Percentiles rank a stretch among this genome's conserved stretches.
phyloP scores from a whole-genome alignment of 2,888 invertebrate species.

The Tenthredo notha region DNA sequence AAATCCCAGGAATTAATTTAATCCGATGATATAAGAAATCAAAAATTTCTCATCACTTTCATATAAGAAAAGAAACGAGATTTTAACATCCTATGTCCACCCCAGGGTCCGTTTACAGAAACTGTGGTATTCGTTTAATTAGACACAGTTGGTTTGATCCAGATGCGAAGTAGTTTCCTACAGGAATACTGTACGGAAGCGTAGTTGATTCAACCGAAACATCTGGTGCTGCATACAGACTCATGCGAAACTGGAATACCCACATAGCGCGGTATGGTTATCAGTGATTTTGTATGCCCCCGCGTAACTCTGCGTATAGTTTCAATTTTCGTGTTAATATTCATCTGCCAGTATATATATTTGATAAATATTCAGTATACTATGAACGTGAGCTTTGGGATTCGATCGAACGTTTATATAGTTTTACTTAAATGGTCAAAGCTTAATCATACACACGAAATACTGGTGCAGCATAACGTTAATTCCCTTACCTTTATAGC shows the following conservation, averaged over 20 bases:
- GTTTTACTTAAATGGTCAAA: conserved; percentile 1
- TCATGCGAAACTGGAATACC: not conserved
- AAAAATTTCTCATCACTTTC: too few relatives aligned
- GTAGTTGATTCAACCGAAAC: conserved; percentile 74
- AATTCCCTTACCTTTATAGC: not conserved
- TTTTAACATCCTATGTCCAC: not conserved
- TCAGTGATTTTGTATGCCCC: conserved; percentile 3
- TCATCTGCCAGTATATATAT: conserved; percentile 1
- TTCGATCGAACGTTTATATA: not conserved
- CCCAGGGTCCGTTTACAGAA: not conserved
- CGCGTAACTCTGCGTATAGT: conserved; percentile 28
- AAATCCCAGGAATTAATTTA: too few relatives aligned
- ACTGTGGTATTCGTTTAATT: conserved; percentile 67
- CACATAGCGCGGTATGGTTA: not conserved
- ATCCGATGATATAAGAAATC: too few relatives aligned
- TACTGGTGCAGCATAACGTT: not conserved
- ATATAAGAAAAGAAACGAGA: too few relatives aligned
- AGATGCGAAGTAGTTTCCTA: conserved; percentile 66
- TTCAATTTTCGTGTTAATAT: conserved; percentile 42
- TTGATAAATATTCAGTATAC: conserved; percentile 31
- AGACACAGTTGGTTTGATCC: conserved; percentile 73
- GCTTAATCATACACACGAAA: not conserved
- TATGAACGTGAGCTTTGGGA: conserved; percentile 6
- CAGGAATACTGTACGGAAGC: conserved; percentile 58
- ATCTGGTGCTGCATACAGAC: conserved; percentile 66